Percentiles rank a stretch among this genome's conserved stretches.
Conservation (phyloP, 2,113 vertebrate genomes). For the Ptychochromis oligacanthus region DNA sequence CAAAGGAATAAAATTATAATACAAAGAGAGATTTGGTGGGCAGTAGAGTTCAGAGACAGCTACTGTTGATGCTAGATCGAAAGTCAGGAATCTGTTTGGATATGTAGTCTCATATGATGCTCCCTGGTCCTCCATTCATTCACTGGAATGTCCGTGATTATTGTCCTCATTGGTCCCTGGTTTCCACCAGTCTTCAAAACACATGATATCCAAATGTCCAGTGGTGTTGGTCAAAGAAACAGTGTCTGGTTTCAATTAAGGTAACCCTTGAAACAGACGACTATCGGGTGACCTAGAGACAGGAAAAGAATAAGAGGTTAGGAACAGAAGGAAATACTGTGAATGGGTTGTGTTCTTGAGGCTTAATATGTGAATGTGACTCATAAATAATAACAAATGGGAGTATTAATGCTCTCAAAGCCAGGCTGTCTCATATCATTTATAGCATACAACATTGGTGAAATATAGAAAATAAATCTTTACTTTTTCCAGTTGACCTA, state of each 20-base stretch:
- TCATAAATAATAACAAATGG: not conserved
- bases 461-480: no score
- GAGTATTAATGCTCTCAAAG: not conserved
- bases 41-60: conserved; percentile 62
- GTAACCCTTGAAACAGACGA: conserved; percentile 56
- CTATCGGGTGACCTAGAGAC: conserved; percentile 83
- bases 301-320: conserved; percentile 3
- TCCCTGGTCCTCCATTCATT: conserved; percentile 30
- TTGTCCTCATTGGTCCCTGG: conserved; percentile 60
- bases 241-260: conserved; percentile 40
- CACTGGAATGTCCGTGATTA: conserved; percentile 58
- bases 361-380: not conserved
- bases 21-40: conserved; percentile 73
- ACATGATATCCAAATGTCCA: conserved; percentile 64
- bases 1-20: conserved; percentile 72
- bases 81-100: conserved; percentile 56
- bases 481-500: no score
- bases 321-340: not conserved
- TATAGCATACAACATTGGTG: not conserved
- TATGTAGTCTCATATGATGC: conserved; percentile 50
- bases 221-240: conserved; percentile 42
- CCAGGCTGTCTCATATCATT: no score
- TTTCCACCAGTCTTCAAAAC: conserved; percentile 54
- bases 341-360: not conserved
- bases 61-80: conserved; percentile 62